Evolutionary conservation across 2,888 invertebrate species (phyloP), one percentile per base, ranked within the genome.

Genomic region (Philaethria dido): DNA sequence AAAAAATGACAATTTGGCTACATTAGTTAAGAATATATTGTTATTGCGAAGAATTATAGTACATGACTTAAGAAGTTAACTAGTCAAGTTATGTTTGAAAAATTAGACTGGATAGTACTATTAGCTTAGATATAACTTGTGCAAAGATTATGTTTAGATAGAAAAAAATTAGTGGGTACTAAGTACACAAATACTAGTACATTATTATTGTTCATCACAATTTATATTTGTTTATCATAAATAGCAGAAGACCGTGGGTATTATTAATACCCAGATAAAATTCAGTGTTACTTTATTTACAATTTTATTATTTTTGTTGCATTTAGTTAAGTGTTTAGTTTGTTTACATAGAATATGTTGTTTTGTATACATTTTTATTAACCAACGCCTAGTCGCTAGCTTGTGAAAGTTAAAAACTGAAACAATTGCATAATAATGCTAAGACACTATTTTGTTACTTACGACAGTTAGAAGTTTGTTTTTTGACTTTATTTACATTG

Each of bases 31-130:
- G 20, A 14, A 18, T 55, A 20, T 14, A 54, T 18, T 54, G 36
- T 55, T 55, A 9, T 57, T 57, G n/a, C n/a, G 8, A 39, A 39
- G 9, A 59, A 45, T 25, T 44, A 5, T 25, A 59, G 20, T 44
- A 44, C 16, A 25, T 44, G 25, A 60, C 45, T 44, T 50, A 45
- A 62, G 57, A 67, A 71, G 70, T 72, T 74, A 64, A 75, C 81
- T 81, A 83, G 81, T 83, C 81, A 81, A 71, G 71, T 74, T 77
- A 72, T 72, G 69, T 70, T 73, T 66, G 68, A 69, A 75, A 75
- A 75, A 74, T 74, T 74, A 73, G 74, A 78, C 75, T 76, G 76
- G 76, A 75, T 70, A 16, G 61, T 64, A 59, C 39, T 54, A 55
- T 55, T 68, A 63, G 55, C 18, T 65, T 48, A 62, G 57, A 20